Evolutionary conservation across 2,888 invertebrate genomes (phyloP).

Genomic region (Cerastoderma edule): DNA sequence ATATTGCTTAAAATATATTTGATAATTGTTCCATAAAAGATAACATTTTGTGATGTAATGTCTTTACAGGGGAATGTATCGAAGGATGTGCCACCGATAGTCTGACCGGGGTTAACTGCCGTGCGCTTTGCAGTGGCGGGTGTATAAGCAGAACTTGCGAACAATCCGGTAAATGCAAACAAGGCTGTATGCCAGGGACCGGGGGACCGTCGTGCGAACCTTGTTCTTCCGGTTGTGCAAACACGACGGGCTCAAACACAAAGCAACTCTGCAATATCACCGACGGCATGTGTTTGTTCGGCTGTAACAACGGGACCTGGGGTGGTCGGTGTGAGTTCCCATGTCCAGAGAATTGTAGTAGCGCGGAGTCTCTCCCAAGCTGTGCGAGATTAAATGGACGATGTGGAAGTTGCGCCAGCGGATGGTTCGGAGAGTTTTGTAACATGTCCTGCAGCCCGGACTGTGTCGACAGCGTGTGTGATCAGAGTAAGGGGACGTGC

Average conservation of each 20-base stretch:
- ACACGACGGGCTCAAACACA: neutral
- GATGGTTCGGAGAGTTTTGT: constrained; percentile 41
- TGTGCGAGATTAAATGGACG: neutral
- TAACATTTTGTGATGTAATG: no score
- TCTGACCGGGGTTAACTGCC: neutral
- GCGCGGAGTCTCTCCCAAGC: neutral
- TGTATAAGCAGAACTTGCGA: constrained; percentile 3
- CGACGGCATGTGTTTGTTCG: constrained; percentile 13
- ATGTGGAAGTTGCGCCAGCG: constrained; percentile 31
- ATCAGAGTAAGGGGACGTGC: constrained; percentile 26
- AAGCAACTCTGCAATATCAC: neutral
- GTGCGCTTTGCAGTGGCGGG: neutral
- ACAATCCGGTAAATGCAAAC: neutral
- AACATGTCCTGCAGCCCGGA: constrained; percentile 33
- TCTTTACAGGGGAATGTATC: neutral
- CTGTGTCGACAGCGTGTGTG: constrained; percentile 45
- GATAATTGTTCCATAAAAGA: neutral
- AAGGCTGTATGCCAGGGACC: neutral
- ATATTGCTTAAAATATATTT: neutral
- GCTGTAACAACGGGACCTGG: neutral
- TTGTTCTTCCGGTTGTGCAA: neutral
- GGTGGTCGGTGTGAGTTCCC: neutral
- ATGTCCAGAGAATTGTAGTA: neutral
- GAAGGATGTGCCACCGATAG: neutral
- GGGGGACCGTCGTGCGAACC: neutral